Evolutionary conservation across 2,113 vertebrate genomes (phyloP).

Genomic region (Vulpes vulpes): DNA sequence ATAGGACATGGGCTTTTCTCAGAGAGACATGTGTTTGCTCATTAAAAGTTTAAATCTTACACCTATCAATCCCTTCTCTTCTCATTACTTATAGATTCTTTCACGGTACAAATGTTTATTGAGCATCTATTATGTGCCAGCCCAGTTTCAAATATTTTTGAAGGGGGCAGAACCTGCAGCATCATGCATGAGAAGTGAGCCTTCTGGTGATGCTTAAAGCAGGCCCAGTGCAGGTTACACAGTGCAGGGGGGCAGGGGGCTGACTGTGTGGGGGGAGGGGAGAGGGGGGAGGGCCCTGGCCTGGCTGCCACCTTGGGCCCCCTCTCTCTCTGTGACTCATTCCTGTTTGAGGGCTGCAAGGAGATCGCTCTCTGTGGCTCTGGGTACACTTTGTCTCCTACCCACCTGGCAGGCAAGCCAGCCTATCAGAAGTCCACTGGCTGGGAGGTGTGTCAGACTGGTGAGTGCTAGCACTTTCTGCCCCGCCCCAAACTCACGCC

Average conservation of each 20-base stretch:
- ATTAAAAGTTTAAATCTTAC: fast-evolving
- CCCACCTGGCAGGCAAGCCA: neutral
- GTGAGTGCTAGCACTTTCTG: neutral
- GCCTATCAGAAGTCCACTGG: neutral
- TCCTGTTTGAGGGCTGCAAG: neutral
- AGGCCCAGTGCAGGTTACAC: neutral
- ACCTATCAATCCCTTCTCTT: neutral
- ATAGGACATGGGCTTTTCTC: fast-evolving
- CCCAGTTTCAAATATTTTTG: neutral
- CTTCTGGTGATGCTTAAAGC: neutral
- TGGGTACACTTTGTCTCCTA: neutral
- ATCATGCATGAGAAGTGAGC: neutral
- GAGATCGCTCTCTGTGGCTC: neutral
- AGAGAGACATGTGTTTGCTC: fast-evolving
- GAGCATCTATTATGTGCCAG: neutral
- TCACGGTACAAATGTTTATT: neutral
- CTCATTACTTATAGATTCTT: neutral
- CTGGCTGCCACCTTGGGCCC: neutral
- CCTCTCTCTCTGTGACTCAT: neutral
- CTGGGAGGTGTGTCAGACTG: neutral
- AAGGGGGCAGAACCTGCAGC: neutral
- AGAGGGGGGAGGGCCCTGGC: neutral
- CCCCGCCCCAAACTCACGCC: no score
- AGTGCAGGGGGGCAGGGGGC: neutral
- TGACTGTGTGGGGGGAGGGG: neutral